Conservation (phyloP, 2,797 vertebrate species). For the Streptopelia turtur region DNA sequence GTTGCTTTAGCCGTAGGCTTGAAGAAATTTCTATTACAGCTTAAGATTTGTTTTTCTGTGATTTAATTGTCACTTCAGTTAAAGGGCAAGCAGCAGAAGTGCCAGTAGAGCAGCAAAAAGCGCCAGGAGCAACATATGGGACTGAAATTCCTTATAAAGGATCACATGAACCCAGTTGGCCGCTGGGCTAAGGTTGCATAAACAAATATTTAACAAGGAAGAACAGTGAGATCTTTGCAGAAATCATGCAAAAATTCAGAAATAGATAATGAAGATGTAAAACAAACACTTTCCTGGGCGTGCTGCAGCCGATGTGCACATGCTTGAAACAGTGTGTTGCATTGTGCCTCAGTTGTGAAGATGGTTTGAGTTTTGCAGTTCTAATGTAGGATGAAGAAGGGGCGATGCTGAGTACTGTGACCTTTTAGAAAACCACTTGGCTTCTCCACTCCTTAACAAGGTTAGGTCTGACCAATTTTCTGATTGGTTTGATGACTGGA, state of each 20-base stretch:
- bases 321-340: not conserved
- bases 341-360: not conserved
- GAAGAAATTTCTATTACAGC: slow-evolving; percentile 8
- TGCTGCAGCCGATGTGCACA: not conserved
- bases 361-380: not conserved
- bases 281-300: not conserved
- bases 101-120: slow-evolving; percentile 57
- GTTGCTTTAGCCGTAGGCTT: slow-evolving; percentile 16
- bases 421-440: not conserved
- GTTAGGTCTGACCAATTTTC: slow-evolving; percentile 34
- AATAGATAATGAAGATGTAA: slow-evolving; percentile 44
- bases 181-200: slow-evolving; percentile 35
- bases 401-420: not conserved
- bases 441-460: not conserved
- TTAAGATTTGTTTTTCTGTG: slow-evolving; percentile 45
- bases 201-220: slow-evolving; percentile 57
- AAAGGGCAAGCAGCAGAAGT: slow-evolving; percentile 56
- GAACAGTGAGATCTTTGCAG: slow-evolving; percentile 48
- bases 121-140: slow-evolving; percentile 48
- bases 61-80: slow-evolving; percentile 57
- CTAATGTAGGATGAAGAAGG: not conserved
- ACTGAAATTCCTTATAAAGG: slow-evolving; percentile 63
- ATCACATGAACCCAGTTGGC: slow-evolving; percentile 49
- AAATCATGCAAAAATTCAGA: slow-evolving; percentile 49
- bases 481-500: slow-evolving; percentile 45